Evolutionary conservation across 2,888 invertebrate species (phyloP).

Genomic region (Trichopoda pennipes): DNA sequence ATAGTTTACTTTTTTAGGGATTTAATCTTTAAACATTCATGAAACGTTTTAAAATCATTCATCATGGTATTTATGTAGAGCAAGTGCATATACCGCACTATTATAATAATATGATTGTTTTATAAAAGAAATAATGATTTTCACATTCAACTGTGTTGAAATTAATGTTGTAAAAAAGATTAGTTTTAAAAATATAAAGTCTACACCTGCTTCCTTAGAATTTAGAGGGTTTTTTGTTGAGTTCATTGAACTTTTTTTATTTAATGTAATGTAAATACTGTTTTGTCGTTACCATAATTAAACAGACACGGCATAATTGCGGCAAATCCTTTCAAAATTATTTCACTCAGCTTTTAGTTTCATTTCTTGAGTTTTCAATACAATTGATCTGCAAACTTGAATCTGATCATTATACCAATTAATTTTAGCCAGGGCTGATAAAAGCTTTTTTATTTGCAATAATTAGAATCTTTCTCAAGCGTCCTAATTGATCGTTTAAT

Average conservation of each 20-base stretch:
- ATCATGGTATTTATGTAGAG: constrained; percentile 56
- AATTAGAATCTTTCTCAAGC: too few species aligned
- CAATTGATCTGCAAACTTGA: too few species aligned
- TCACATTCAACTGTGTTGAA: constrained; percentile 26
- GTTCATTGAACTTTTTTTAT: constrained; percentile 65
- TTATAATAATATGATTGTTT: constrained; percentile 5
- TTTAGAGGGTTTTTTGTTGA: constrained; percentile 1
- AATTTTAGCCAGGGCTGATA: too few species aligned
- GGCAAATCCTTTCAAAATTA: too few species aligned
- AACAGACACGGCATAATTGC: too few species aligned
- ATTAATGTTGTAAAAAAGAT: constrained; percentile 1
- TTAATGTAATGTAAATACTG: too few species aligned
- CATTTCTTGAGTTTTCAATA: too few species aligned
- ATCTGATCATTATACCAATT: too few species aligned
- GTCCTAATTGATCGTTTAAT: too few species aligned
- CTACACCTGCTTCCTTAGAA: constrained; percentile 69
- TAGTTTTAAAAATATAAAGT: constrained; percentile 41
- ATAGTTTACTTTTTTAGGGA: constrained; percentile 31
- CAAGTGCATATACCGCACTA: constrained; percentile 56
- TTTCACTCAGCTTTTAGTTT: too few species aligned
- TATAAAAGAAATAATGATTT: constrained; percentile 32
- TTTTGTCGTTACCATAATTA: too few species aligned
- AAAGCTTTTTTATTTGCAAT: too few species aligned
- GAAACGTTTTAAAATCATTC: constrained; percentile 62
- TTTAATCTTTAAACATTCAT: constrained; percentile 57